Evolutionary conservation across 2,797 vertebrate species (phyloP), one percentile per base, ranked within the genome.

Genomic region (Coluber constrictor): DNA sequence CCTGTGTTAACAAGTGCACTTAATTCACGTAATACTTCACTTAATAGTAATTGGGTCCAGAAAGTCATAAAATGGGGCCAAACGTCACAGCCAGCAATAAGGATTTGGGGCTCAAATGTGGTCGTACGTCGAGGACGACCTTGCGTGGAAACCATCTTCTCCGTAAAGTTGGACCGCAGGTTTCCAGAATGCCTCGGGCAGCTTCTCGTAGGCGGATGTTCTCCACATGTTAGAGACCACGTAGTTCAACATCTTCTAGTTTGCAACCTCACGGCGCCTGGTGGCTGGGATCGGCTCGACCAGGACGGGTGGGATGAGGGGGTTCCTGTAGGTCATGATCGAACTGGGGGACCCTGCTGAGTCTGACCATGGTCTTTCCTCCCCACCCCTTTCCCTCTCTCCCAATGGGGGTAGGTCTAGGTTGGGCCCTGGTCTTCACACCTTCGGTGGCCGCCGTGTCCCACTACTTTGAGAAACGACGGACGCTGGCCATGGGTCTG

Each of bases 401-500:
- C 7, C 4, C 74, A 1, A 11, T 12, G 15, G 37, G 51, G 16
- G 0, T 90, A 95, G 95, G 95, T 4, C 74, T 94, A 5, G 94
- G 95, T 61, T 95, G 94, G 93, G 94, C 94, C 0, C 90, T 97
- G 93, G 96, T 94, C 56, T 97, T 97, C 89, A 97, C 97, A 0
- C 97, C 97, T 0, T 95, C 97, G 0, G 57, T 96, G 12, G 97
- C 95, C 0, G 94, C 95, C 0, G 93, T 97, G 18, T 96, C 96
- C 0, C 94, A 47, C 1, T 97, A 96, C 92, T 97, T 97, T 79
- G 94, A 95, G 23, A 83, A 93, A 11, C 97, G 91, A 4, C 96
- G 96, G 11, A 94, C 96, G 0, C 63, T 97, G 89, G 97, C 97
- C 1, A 95, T 95, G 15, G 97, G 97, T 0, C 60, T 97, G 92